Evolutionary conservation across 2,113 vertebrate genomes (phyloP).

Genomic region (Drymodes brunneopygia): DNA sequence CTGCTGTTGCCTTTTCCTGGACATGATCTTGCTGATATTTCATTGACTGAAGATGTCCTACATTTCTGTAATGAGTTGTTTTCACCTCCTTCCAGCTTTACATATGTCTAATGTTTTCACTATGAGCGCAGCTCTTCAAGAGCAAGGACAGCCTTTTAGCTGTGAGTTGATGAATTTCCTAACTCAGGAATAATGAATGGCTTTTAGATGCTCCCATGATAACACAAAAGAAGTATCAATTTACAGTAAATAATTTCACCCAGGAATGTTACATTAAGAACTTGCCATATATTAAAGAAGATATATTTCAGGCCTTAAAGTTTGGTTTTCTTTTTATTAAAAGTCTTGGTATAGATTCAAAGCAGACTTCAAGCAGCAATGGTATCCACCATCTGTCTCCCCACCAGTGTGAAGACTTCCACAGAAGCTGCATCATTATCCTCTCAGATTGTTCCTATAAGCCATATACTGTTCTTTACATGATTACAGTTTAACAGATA

Average conservation of each 20-base stretch:
- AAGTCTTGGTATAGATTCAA: neutral
- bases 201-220: neutral
- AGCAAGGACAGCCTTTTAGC: neutral
- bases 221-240: neutral
- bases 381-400: neutral
- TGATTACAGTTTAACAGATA: neutral
- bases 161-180: neutral
- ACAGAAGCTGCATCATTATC: neutral
- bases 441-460: neutral
- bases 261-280: neutral
- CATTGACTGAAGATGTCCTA: neutral
- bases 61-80: neutral
- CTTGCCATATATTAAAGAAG: neutral
- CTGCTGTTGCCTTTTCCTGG: neutral
- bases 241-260: neutral
- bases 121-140: neutral
- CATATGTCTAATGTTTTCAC: neutral
- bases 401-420: neutral
- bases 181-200: neutral
- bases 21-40: neutral
- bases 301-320: neutral
- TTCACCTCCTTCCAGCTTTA: neutral
- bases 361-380: neutral
- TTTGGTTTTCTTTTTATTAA: neutral
- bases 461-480: neutral